Percentiles rank a stretch among this genome's conserved stretches.
Conservation (phyloP, 2,797 vertebrate species). For the Eidolon dupreanum region DNA sequence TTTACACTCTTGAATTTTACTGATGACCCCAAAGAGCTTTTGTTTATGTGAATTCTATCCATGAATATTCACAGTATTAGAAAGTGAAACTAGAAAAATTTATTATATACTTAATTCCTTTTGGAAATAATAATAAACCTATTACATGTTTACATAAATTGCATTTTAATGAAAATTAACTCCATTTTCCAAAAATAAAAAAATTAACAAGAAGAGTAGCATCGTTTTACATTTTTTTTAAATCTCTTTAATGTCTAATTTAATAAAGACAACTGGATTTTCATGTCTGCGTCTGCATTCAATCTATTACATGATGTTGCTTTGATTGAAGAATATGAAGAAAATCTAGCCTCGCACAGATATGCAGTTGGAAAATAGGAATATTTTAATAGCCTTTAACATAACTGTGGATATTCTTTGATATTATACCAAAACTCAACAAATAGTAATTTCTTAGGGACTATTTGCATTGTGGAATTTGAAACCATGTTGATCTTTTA, state of each 20-base stretch:
- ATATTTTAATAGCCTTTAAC: not conserved
- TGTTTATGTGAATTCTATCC: not conserved
- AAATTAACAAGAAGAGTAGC: not conserved
- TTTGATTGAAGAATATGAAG: not conserved
- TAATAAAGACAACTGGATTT: not conserved
- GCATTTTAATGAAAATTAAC: conserved; percentile 25
- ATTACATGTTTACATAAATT: not conserved
- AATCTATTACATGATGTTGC: not conserved
- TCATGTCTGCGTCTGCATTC: not conserved
- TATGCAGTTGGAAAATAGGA: not conserved
- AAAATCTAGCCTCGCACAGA: not conserved
- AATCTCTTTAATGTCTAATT: not conserved
- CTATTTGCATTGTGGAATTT: not conserved
- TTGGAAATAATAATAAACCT: not conserved
- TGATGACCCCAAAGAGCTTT: not conserved
- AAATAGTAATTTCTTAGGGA: not conserved
- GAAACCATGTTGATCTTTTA: not conserved
- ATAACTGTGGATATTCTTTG: conserved; percentile 9
- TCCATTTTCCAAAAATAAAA: conserved; percentile 36
- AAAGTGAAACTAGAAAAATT: not conserved
- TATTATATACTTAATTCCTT: not conserved
- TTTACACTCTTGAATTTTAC: not conserved
- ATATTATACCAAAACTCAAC: conserved; percentile 11
- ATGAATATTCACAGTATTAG: not conserved
- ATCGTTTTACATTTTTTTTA: not conserved